Base-by-base conservation (phyloP, 2,888 invertebrate genomes). In the Glaucopsyche alexis region DNA sequence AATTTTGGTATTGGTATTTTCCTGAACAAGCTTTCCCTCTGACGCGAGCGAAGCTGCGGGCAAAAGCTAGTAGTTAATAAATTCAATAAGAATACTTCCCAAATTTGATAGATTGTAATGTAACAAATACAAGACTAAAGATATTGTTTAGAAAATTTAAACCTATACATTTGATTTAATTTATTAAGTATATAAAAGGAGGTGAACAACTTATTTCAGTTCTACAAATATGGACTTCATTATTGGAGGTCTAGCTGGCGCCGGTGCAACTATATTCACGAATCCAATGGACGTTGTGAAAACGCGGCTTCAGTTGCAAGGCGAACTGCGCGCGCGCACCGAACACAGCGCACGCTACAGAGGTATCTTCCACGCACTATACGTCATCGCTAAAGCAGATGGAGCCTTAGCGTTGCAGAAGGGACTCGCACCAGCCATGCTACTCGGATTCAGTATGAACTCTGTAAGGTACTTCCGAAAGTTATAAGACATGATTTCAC, bases 221-320 rank as follows among this genome's bases (percentile, higher is more conserved):
- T 72, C 66, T 73, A 71, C 6, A 60, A 79, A 73, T 64, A 96
- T 95, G 93, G 97, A 97, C 81, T 96, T 96, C 84, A 81, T 94
- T 9, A 93, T 96, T 71, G 97, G 96, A 11, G 97, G 94, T 0
- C 79, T 94, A 7, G 95, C 96, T 19, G 96, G 96, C 7, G 95
- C 95, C 13, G 95, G 95, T 14, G 97, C 97, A 0, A 96, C 96
- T 0, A 90, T 96, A 71, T 95, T 97, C 80, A 97, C 97, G 7
- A 98, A 98, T 84, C 98, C 98, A 0, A 94, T 98, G 82, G 98
- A 98, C 86, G 98, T 98, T 9, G 89, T 98, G 38, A 98, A 98
- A 90, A 97, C 96, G 14, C 94, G 98, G 0, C 94, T 98, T 84
- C 98, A 98, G 85, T 91, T 98, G 3, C 98, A 98, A 86, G 96